Evolutionary conservation across 2,888 invertebrate genomes (phyloP).

Genomic region (Tolmerus cingulatus): DNA sequence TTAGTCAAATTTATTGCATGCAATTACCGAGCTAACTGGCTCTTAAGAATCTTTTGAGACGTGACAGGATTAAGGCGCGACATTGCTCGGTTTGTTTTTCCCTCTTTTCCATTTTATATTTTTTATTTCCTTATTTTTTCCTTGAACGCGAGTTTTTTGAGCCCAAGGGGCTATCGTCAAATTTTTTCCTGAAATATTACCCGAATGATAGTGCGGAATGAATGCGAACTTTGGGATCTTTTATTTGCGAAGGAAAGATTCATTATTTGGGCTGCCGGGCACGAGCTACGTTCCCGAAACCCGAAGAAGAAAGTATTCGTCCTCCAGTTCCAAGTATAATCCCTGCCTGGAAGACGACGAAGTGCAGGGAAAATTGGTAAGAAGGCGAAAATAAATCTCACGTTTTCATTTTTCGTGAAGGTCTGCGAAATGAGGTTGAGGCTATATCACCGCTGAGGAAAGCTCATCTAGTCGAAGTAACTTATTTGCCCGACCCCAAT

Average conservation of each 20-base stretch:
- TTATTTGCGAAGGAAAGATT: conserved; percentile 4
- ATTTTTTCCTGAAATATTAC: not conserved
- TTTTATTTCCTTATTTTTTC: no score
- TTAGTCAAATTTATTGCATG: conserved; percentile 36
- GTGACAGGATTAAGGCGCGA: conserved; percentile 29
- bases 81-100: not conserved
- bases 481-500: conserved; percentile 5
- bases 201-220: conserved; percentile 6
- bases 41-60: conserved; percentile 30
- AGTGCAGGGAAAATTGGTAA: conserved; percentile 1
- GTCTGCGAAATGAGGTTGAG: conserved; percentile 27
- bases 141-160: not conserved
- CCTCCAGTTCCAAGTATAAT: not conserved
- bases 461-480: conserved; percentile 23
- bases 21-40: conserved; percentile 41
- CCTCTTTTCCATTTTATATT: not conserved
- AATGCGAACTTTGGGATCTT: conserved; percentile 18
- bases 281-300: not conserved
- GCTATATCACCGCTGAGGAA: conserved; percentile 6
- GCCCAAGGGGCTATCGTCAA: conserved; percentile 13
- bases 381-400: conserved; percentile 16
- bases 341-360: not conserved
- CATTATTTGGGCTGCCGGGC: not conserved
- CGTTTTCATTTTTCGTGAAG: conserved; percentile 24
- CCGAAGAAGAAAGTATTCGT: not conserved